phyloP scores from a whole-genome alignment of 2,113 vertebrate species.

The Fulica atra region DNA sequence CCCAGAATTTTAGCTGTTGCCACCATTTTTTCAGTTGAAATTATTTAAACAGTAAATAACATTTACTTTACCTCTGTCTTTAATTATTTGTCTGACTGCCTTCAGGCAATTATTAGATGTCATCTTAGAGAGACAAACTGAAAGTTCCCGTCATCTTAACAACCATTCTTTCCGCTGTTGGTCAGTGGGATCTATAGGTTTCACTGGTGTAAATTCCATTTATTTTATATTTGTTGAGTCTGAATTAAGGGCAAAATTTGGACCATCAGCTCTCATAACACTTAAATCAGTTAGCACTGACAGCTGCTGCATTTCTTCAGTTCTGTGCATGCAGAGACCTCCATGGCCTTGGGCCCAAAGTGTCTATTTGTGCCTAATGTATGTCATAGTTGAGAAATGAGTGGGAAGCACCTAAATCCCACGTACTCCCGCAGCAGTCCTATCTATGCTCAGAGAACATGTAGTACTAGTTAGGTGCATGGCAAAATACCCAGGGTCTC shows the following conservation, averaged over 20 bases:
- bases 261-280: neutral
- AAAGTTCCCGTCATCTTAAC: neutral
- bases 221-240: neutral
- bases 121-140: neutral
- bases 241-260: neutral
- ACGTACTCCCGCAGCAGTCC: neutral
- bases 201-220: neutral
- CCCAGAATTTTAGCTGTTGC: neutral
- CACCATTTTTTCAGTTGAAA: neutral
- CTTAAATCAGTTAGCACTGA: neutral
- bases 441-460: neutral
- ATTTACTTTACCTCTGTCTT: neutral
- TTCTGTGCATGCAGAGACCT: neutral
- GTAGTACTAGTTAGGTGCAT: fast-evolving
- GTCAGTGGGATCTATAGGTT: neutral
- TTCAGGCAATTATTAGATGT: neutral
- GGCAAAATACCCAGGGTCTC: neutral
- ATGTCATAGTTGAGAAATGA: neutral
- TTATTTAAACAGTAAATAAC: neutral
- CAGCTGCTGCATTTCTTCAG: neutral
- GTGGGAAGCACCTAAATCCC: neutral
- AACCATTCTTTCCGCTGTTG: neutral
- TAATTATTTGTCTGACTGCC: neutral
- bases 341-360: neutral
- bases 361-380: neutral